Conservation (phyloP, 1,140 invertebrate genomes). For the Pseudachorutes palmiensis region DNA sequence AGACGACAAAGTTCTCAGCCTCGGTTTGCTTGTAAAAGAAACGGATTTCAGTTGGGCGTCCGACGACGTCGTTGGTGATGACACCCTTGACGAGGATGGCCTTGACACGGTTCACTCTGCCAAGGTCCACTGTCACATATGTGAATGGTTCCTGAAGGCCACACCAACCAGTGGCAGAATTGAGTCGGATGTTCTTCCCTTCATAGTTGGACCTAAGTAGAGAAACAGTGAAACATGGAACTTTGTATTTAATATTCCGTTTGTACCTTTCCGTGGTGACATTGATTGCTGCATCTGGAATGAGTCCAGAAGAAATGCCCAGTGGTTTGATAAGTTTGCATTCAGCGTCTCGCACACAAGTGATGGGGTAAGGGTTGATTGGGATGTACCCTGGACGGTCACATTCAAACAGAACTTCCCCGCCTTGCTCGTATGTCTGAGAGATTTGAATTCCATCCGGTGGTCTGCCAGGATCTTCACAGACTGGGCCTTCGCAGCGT, state of each 20-base stretch:
- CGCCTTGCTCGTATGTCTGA: constrained; percentile 79
- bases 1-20: constrained; percentile 88
- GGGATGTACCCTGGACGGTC: constrained; percentile 84
- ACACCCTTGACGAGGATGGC: constrained; percentile 87
- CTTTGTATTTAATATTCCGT: constrained; percentile 18
- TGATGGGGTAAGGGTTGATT: constrained; percentile 80
- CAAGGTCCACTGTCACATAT: constrained; percentile 88
- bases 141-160: constrained; percentile 90
- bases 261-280: constrained; percentile 71
- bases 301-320: constrained; percentile 79
- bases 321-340: constrained; percentile 86
- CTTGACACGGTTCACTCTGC: constrained; percentile 80
- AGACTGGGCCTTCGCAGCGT: constrained; percentile 89
- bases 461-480: constrained; percentile 87
- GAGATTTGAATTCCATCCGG: constrained; percentile 81
- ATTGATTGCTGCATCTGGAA: constrained; percentile 92
- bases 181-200: constrained; percentile 78
- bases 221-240: background rate
- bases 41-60: constrained; percentile 85
- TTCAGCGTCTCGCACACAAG: constrained; percentile 82
- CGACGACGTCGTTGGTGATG: constrained; percentile 88
- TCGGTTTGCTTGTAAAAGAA: constrained; percentile 95
- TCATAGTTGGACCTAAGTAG: constrained; percentile 69
- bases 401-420: constrained; percentile 83
- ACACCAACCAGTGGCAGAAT: constrained; percentile 92